Evolutionary conservation across 2,797 vertebrate species (phyloP), one percentile per base, ranked within the genome.

Genomic region (Pelodytes ibericus): DNA sequence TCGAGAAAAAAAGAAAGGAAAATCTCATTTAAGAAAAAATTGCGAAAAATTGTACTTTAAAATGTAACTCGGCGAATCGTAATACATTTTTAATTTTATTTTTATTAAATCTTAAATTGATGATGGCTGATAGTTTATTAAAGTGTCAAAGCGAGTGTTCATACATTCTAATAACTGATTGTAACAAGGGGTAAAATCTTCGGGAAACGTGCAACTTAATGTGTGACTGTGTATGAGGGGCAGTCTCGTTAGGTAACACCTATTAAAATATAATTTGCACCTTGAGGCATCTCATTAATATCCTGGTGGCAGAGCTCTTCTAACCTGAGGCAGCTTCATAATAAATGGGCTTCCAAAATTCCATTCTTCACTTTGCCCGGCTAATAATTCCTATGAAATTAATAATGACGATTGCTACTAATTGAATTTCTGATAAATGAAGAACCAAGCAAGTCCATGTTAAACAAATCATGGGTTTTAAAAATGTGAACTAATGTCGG

Each of bases 221-320:
- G 86, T 87, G 87, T 63, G 77, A 79, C 70, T 85, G 82, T 89
- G 88, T 89, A 89, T 83, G 84, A 89, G 89, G 88, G 87, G 84
- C 51, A 77, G 83, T 90, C 88, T 88, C 71, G 88, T 90, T 94
- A 95, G 95, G 93, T 96, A 95, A 96, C 96, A 97, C 96, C 96
- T 96, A 96, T 97, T 98, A 98, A 94, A 95, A 95, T 86, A 89
- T 94, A 92, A 96, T 98, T 98, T 96, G 93, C 96, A 97, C 95
- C 95, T 95, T 86, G 89, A 95, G 95, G 96, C 95, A 94, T 91
- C 96, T 98, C 95, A 96, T 98, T 98, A 98, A 94, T 95, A 94
- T 93, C 94, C 91, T 87, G 86, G 95, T 94, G 90, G 74, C 77
- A 69, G 65, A 86, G 86, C 84, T 89, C 83, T 87, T 87, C 90